Base-by-base conservation (phyloP, 2,797 vertebrate species). In the Sardinella longiceps region DNA sequence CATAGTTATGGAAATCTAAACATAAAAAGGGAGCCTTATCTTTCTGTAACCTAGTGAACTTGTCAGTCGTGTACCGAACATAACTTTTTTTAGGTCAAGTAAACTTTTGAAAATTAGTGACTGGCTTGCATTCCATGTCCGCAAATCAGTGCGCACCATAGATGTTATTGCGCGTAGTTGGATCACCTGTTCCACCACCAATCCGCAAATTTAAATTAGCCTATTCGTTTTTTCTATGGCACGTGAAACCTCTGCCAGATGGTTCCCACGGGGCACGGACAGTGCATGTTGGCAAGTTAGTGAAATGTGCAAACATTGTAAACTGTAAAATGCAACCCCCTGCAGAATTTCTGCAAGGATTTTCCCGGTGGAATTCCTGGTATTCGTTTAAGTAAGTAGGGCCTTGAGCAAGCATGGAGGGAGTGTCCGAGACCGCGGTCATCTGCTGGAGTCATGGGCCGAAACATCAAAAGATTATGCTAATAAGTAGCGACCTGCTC, bases 221-320 rank as follows among this genome's bases (percentile, higher is more conserved):
- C 7, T 77, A 43, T 15, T 3, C 33, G 37, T 39, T 77, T 77
- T 77, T 39, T 43, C 33, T 39, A 28, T 10, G 37, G 15, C 66
- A 33, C 60, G 30, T 33, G 66, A 39, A 20, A 10, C 18, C 70
- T 1, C 18, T 43, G 37, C 37, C 70, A 77, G 37, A 77, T 77
- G 70, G 37, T 77, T 77, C 70, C 70, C 18, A 53, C 39, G 45
- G 82, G 81, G 53, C 23, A 70, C 15, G 23, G 45, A 28, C 81
- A 66, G 56, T 82, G 84, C 82, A 77, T 82, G 84, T 87, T 89
- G 85, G 82, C 84, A 80, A 81, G 60, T 87, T 25, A n/a, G 85
- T 88, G 87, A 87, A 85, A 88, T 81, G 82, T 89, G 86, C 81
- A 88, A 90, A 91, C 83, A 51, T 85, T 87, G 84, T 90, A 86